phyloP scores from a whole-genome alignment of 92 coral and sea anemone species.

The Umimayanthus chanpuru region DNA sequence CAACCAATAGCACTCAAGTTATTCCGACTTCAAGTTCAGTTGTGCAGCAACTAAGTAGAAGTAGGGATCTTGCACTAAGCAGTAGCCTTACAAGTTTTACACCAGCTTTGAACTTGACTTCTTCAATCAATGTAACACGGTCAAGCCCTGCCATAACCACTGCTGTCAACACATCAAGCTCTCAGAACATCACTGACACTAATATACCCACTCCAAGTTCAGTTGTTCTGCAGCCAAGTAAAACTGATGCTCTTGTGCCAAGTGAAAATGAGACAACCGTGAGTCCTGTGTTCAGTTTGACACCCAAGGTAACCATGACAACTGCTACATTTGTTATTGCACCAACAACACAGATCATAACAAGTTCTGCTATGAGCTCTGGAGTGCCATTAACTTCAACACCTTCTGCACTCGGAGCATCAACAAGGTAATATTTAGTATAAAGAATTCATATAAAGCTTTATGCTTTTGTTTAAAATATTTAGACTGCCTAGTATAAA shows the following conservation, averaged over 20 bases:
- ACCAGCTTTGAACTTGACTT: slow-evolving; percentile 2
- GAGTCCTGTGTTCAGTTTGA: slow-evolving; percentile 2
- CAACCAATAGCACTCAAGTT: slow-evolving; percentile 13
- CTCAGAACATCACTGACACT: background rate
- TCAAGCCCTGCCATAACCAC: background rate
- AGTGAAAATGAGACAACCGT: background rate
- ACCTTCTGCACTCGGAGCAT: background rate
- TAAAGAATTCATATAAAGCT: background rate
- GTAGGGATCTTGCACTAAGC: background rate
- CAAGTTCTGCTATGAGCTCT: slow-evolving; percentile 13
- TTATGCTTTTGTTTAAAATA: background rate
- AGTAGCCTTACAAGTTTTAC: background rate
- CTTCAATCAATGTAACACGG: background rate
- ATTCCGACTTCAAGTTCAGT: background rate
- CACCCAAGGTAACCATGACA: slow-evolving; percentile 7
- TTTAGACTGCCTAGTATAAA: background rate
- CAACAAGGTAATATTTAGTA: slow-evolving; percentile 27
- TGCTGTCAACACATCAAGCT: background rate
- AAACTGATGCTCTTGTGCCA: background rate
- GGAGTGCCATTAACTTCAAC: background rate
- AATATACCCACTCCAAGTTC: background rate
- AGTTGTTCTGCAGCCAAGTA: background rate
- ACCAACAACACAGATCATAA: background rate
- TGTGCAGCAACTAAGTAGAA: background rate
- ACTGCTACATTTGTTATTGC: background rate